phyloP scores from a whole-genome alignment of 2,888 invertebrate species.

The Unio pictorum region DNA sequence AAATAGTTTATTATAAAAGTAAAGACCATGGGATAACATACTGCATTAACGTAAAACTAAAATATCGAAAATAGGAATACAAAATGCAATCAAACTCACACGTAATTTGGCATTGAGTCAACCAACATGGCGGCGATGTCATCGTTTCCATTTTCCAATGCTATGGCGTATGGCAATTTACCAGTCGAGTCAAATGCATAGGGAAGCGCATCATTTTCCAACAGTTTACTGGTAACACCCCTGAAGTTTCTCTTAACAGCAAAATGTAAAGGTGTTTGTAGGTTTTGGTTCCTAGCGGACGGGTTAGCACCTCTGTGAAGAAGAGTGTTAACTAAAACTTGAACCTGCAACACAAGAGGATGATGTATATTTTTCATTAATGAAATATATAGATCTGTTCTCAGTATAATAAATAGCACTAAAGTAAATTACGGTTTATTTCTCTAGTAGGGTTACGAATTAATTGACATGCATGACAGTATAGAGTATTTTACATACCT shows the following conservation, averaged over 20 bases:
- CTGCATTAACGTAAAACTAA: too few species aligned
- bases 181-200: conserved; percentile 45
- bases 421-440: too few species aligned
- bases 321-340: conserved; percentile 49
- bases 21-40: background rate
- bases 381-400: too few species aligned
- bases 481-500: too few species aligned
- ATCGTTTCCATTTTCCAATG: conserved; percentile 53
- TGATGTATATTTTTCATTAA: background rate
- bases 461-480: too few species aligned
- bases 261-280: conserved; percentile 57
- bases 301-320: conserved; percentile 60
- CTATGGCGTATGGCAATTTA: conserved; percentile 48
- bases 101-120: conserved; percentile 49
- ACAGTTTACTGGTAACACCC: conserved; percentile 52
- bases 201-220: conserved; percentile 58
- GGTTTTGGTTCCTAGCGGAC: conserved; percentile 34
- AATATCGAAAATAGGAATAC: background rate
- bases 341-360: conserved; percentile 36
- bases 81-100: conserved; percentile 34
- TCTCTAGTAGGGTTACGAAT: too few species aligned
- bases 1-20: background rate
- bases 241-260: conserved; percentile 51
- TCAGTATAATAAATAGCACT: too few species aligned
- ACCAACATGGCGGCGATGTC: conserved; percentile 54